These are phyloP conservation scores for Timema podura DNA, from an alignment of 2,888 invertebrate genomes.

Conservation along the genomic window DNA sequence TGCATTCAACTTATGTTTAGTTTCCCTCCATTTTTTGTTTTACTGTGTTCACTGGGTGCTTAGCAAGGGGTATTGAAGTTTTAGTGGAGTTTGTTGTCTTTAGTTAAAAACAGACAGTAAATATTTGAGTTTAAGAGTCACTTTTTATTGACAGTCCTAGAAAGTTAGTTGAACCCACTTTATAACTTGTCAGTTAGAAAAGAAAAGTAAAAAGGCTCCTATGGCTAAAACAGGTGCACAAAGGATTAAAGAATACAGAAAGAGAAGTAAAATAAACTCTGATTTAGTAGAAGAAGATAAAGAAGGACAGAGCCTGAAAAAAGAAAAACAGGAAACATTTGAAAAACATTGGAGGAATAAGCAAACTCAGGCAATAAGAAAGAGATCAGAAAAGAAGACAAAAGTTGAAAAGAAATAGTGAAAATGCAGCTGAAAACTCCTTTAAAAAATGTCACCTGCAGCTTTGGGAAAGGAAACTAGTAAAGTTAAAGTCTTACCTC, in stretches of 20 bases:
- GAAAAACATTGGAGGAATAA: neutral
- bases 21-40: neutral
- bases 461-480: neutral
- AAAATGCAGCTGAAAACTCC: neutral
- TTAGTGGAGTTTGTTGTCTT: no score
- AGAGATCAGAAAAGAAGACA: constrained; percentile 3
- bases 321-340: neutral
- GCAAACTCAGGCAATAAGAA: constrained; percentile 1
- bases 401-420: neutral
- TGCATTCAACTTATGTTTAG: no score
- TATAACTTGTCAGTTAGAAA: no score
- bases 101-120: no score
- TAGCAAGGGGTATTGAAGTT: no score
- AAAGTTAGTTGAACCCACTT: no score
- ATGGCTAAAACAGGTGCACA: constrained; percentile 12
- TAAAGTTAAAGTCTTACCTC: neutral
- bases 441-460: constrained; percentile 1
- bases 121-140: no score
- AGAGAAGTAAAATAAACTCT: neutral
- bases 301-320: neutral
- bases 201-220: no score
- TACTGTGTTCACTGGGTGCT: neutral
- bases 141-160: no score
- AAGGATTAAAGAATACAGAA: constrained; percentile 1
- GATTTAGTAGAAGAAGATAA: constrained; percentile 5